Percentiles rank a stretch among this genome's conserved stretches.
Conservation (phyloP, 2,113 vertebrate genomes). For the Atractosteus spatula region DNA sequence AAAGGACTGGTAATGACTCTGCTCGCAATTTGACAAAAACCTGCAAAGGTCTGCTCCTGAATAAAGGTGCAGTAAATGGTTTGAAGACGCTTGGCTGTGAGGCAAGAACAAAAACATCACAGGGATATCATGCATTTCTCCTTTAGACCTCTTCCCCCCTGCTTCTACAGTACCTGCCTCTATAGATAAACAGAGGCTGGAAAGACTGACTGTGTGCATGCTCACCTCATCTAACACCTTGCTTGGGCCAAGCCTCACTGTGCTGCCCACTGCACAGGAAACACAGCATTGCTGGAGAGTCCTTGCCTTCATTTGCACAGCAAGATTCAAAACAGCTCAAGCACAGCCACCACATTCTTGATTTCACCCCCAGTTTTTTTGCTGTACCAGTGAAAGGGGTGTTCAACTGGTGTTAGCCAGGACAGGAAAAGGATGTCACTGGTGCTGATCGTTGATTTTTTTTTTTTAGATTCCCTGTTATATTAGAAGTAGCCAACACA, state of each 20-base stretch:
- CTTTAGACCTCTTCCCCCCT: background rate
- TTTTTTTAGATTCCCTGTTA: no score
- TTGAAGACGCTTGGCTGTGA: no score
- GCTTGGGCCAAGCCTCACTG: slow-evolving; percentile 8
- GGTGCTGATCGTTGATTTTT: no score
- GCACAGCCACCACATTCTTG: background rate
- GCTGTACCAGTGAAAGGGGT: no score
- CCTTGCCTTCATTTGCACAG: slow-evolving; percentile 26
- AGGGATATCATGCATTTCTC: background rate
- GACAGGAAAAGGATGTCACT: no score
- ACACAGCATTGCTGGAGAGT: slow-evolving; percentile 5
- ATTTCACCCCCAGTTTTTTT: background rate
- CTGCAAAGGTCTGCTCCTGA: no score
- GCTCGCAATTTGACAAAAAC: no score
- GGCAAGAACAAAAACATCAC: no score
- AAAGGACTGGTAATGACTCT: no score
- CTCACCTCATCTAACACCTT: slow-evolving; percentile 34
- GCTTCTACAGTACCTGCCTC: slow-evolving; percentile 10
- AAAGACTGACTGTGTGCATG: background rate
- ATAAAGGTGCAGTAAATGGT: no score
- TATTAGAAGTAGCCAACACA: no score
- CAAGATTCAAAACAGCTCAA: background rate
- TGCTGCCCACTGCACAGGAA: slow-evolving; percentile 8
- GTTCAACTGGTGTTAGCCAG: no score
- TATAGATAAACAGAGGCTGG: slow-evolving; percentile 2